phyloP scores from a whole-genome alignment of 2,113 vertebrate species.

The Ailuropoda melanoleuca region DNA sequence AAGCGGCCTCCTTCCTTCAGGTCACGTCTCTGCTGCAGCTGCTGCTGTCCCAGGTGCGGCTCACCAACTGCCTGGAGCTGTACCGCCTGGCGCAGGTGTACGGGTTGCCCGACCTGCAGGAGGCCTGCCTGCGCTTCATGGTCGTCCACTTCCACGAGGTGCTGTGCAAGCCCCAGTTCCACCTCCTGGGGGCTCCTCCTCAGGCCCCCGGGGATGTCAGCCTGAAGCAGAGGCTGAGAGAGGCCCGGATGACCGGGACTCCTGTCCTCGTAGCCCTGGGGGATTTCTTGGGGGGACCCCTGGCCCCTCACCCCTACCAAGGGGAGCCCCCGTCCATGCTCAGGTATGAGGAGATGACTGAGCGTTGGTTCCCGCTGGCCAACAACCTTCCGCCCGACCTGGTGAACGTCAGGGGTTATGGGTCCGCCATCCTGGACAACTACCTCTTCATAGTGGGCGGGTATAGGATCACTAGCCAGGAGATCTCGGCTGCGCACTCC shows the following conservation, averaged over 20 bases:
- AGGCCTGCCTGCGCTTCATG: constrained; percentile 92
- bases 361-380: constrained; percentile 91
- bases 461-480: constrained; percentile 93
- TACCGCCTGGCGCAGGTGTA: constrained; percentile 92
- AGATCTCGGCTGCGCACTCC: constrained; percentile 93
- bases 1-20: constrained; percentile 95
- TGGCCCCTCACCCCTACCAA: constrained; percentile 79
- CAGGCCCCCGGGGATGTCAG: constrained; percentile 36
- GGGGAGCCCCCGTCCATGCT: constrained; percentile 93
- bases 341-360: constrained; percentile 89
- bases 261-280: constrained; percentile 92
- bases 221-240: constrained; percentile 86
- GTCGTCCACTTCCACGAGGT: constrained; percentile 91
- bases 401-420: constrained; percentile 93
- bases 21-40: constrained; percentile 93
- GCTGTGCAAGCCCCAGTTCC: constrained; percentile 84
- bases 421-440: constrained; percentile 92
- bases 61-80: constrained; percentile 93
- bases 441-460: constrained; percentile 96
- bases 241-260: constrained; percentile 90
- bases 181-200: constrained; percentile 83
- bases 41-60: constrained; percentile 90
- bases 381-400: constrained; percentile 91
- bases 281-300: constrained; percentile 87
- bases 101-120: constrained; percentile 91